Evolutionary conservation across 2,888 invertebrate species (phyloP).

Genomic region (Coelopa pilipes): DNA sequence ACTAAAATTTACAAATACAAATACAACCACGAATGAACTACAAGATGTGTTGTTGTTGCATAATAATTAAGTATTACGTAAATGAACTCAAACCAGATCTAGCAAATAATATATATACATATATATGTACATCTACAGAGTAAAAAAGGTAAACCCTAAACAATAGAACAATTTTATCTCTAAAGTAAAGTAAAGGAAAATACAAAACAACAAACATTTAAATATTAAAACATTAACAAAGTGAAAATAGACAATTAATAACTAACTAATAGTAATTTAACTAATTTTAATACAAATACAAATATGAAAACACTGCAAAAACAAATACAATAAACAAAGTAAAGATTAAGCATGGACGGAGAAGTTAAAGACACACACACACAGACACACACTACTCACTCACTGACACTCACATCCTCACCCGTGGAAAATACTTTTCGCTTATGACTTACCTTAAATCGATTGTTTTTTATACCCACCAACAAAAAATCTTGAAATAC

Average conservation of each 20-base stretch:
- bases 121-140: conserved; percentile 23
- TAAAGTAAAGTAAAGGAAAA: conserved; percentile 44
- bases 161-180: conserved; percentile 53
- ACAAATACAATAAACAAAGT: conserved; percentile 7
- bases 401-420: not conserved
- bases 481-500: not conserved
- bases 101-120: conserved; percentile 40
- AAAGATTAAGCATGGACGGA: not conserved
- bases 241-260: conserved; percentile 21
- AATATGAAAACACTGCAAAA: conserved; percentile 13
- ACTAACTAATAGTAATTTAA: not conserved
- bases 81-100: conserved; percentile 42
- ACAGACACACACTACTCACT: not conserved
- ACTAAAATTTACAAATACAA: conserved; percentile 24
- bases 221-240: conserved; percentile 6
- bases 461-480: not conserved
- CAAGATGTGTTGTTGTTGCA: conserved; percentile 47
- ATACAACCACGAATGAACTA: conserved; percentile 41
- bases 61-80: conserved; percentile 42
- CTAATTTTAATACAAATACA: not conserved
- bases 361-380: not conserved
- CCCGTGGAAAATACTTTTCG: not conserved
- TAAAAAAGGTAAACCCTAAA: conserved; percentile 19
- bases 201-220: conserved; percentile 35
- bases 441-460: not conserved